These are phyloP conservation scores for Phaetusa simplex DNA, from an alignment of 2,113 vertebrate species.

Conservation along the genomic window DNA sequence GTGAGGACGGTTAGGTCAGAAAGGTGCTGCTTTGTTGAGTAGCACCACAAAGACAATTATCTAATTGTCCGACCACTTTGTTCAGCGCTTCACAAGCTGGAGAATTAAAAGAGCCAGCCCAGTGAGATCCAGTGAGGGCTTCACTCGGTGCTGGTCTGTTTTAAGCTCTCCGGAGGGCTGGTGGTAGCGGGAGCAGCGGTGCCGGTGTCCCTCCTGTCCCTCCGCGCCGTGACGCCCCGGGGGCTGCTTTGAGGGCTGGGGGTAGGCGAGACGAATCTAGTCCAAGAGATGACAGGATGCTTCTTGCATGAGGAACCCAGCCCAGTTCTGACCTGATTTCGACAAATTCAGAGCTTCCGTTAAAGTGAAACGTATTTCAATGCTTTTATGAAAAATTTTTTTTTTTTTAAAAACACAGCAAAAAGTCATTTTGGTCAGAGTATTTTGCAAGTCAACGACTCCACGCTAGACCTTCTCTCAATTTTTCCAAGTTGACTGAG, in stretches of 20 bases:
- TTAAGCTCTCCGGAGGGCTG: background rate
- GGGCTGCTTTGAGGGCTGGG: fast-evolving
- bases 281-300: background rate
- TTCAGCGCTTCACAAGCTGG: background rate
- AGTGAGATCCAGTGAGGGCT: background rate
- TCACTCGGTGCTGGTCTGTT: fast-evolving
- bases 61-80: background rate
- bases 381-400: background rate
- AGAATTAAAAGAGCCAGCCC: background rate
- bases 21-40: background rate
- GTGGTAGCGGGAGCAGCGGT: background rate
- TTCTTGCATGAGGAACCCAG: background rate
- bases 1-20: background rate
- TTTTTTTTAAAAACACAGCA: background rate
- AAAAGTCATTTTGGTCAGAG: background rate
- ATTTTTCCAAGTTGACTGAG: fast-evolving
- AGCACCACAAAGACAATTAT: background rate
- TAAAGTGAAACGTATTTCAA: background rate
- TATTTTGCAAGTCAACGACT: background rate
- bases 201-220: background rate
- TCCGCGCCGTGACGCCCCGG: fast-evolving
- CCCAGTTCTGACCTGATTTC: fast-evolving
- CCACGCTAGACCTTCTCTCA: fast-evolving
- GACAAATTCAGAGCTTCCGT: background rate
- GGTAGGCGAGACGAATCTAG: background rate